These are phyloP conservation scores for Clupea harengus DNA, from an alignment of 2,113 vertebrate species.

Conservation along the genomic window DNA sequence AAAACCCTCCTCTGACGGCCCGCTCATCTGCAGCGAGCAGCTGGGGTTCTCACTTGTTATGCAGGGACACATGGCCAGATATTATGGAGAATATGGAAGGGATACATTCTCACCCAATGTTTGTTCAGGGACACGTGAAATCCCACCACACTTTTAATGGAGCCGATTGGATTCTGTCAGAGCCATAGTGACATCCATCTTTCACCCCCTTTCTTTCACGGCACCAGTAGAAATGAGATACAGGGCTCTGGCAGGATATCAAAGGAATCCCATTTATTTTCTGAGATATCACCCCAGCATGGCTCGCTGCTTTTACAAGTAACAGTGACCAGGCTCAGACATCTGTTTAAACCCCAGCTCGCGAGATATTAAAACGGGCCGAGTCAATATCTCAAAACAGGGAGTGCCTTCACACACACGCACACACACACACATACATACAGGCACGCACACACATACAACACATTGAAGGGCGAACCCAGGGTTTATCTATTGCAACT, in stretches of 20 bases:
- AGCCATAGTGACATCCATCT: background rate
- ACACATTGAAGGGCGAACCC: background rate
- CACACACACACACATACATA: background rate
- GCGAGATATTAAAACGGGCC: slow-evolving; percentile 6
- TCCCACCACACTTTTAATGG: background rate
- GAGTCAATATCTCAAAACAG: background rate
- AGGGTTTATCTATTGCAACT: background rate
- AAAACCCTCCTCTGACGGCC: background rate
- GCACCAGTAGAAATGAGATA: background rate
- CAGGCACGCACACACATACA: background rate
- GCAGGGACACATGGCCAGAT: background rate
- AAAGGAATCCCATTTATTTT: slow-evolving; percentile 3
- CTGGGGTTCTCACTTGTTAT: background rate
- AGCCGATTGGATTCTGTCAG: slow-evolving; percentile 3
- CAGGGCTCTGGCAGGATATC: slow-evolving; percentile 1
- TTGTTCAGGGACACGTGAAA: background rate
- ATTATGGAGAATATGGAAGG: slow-evolving; percentile 1
- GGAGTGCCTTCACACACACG: background rate
- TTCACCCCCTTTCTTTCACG: background rate
- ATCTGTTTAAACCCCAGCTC: slow-evolving; percentile 14
- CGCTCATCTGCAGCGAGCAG: background rate
- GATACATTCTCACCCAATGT: background rate
- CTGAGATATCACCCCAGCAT: slow-evolving; percentile 14
- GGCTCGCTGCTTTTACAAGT: slow-evolving; percentile 10
- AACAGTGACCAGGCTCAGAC: background rate